These are phyloP conservation scores for Chromoteleia sp. DNA, from an alignment of 2,888 invertebrate genomes.

Conservation along the genomic window DNA sequence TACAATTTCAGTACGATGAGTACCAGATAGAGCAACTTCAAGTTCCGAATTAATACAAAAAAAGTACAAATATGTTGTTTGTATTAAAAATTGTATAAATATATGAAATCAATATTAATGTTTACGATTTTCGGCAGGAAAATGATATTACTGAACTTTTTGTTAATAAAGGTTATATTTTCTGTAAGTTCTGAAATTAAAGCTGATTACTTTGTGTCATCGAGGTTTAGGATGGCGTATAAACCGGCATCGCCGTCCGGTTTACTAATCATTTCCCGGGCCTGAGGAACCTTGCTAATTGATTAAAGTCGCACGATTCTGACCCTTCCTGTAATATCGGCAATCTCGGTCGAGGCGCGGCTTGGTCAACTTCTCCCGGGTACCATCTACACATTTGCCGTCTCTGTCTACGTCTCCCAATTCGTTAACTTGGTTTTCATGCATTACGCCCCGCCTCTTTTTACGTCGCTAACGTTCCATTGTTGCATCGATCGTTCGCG, in stretches of 20 bases:
- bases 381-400: conserved; percentile 65
- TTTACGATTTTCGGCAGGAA: too few species aligned
- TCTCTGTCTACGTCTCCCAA: conserved; percentile 53
- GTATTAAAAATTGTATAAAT: too few species aligned
- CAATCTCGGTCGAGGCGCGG: conserved; percentile 77
- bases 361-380: conserved; percentile 66
- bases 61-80: too few species aligned
- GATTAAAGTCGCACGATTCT: conserved; percentile 84
- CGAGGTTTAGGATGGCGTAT: conserved; percentile 51
- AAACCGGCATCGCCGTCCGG: conserved; percentile 74
- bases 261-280: conserved; percentile 84
- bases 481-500: conserved; percentile 74
- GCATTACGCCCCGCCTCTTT: conserved; percentile 58
- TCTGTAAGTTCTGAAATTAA: background rate
- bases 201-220: conserved; percentile 1
- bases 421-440: conserved; percentile 65
- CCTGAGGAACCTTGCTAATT: conserved; percentile 83
- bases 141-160: too few species aligned
- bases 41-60: too few species aligned
- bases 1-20: too few species aligned
- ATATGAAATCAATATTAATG: too few species aligned
- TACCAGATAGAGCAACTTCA: too few species aligned
- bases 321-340: conserved; percentile 81
- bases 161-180: too few species aligned
- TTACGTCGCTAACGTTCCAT: conserved; percentile 71